Evolutionary conservation across 2,797 vertebrate species (phyloP).

Genomic region (Eleutherodactylus coqui): DNA sequence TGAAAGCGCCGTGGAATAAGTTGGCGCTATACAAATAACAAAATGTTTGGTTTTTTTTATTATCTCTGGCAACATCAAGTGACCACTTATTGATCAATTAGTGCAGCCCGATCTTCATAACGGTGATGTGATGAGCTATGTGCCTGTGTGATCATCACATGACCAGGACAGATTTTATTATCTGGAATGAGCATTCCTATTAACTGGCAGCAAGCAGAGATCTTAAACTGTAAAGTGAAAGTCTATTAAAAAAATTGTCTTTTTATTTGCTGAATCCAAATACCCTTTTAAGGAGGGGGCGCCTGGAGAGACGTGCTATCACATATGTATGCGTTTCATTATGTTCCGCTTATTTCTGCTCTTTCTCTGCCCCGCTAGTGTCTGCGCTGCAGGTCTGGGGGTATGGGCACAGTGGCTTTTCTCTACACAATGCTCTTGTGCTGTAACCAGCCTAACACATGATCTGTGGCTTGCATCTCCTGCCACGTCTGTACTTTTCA

Average conservation of each 20-base stretch:
- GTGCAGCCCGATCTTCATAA: too few species aligned
- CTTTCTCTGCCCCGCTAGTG: too few species aligned
- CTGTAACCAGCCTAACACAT: slow-evolving; percentile 30
- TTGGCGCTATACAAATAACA: too few species aligned
- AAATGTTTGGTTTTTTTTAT: too few species aligned
- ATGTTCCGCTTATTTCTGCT: too few species aligned
- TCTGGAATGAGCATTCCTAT: not conserved
- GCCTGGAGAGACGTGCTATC: not conserved
- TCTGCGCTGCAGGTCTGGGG: not conserved
- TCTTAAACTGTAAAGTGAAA: too few species aligned
- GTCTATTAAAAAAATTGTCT: not conserved
- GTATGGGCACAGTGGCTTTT: not conserved
- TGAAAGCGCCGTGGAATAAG: too few species aligned
- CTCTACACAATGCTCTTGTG: not conserved
- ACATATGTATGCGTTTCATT: not conserved
- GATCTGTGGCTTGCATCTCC: slow-evolving; percentile 32
- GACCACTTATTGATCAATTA: too few species aligned
- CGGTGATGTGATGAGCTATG: too few species aligned
- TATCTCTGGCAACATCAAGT: too few species aligned
- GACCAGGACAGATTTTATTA: not conserved
- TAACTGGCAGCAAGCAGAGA: not conserved
- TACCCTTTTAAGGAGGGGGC: too few species aligned
- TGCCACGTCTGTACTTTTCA: slow-evolving; percentile 60
- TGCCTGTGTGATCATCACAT: not conserved
- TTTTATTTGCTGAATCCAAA: not conserved